phyloP scores from a whole-genome alignment of 2,888 invertebrate species.

The Synanthedon andrenaeformis region DNA sequence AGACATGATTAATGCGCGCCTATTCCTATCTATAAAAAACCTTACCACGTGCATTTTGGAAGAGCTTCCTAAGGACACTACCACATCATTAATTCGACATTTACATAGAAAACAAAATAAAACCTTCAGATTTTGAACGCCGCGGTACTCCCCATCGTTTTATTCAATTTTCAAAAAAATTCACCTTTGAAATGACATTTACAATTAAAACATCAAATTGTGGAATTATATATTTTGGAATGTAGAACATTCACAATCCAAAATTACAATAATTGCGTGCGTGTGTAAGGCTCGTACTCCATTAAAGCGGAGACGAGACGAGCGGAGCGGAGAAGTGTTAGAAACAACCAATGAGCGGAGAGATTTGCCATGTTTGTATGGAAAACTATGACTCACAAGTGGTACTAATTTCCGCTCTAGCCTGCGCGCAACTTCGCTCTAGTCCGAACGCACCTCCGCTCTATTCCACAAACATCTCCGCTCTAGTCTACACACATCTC shows the following conservation, averaged over 20 bases:
- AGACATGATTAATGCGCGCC: slow-evolving; percentile 18
- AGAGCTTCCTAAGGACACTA: slow-evolving; percentile 51
- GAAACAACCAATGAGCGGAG: too few relatives aligned
- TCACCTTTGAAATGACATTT: slow-evolving; percentile 23
- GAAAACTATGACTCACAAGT: too few relatives aligned
- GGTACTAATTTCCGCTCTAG: too few relatives aligned
- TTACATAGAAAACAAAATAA: slow-evolving; percentile 26
- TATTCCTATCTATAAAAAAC: slow-evolving; percentile 15
- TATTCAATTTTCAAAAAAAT: too few relatives aligned
- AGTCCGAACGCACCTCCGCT: too few relatives aligned
- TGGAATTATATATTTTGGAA: slow-evolving; percentile 35
- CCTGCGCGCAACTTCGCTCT: too few relatives aligned
- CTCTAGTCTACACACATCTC: too few relatives aligned
- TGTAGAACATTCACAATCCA: slow-evolving; percentile 31
- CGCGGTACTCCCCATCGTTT: slow-evolving; percentile 35
- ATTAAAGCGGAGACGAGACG: too few relatives aligned
- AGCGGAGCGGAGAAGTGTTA: too few relatives aligned
- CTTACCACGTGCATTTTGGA: slow-evolving; percentile 40
- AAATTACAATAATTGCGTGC: slow-evolving; percentile 8
- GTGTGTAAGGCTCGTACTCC: too few relatives aligned
- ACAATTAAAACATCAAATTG: slow-evolving; percentile 19
- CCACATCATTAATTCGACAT: slow-evolving; percentile 33
- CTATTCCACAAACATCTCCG: too few relatives aligned
- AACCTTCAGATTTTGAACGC: slow-evolving; percentile 23
- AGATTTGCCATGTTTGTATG: too few relatives aligned